These are phyloP conservation scores for Cheilosia variabilis DNA, from an alignment of 2,888 invertebrate species.

Conservation along the genomic window DNA sequence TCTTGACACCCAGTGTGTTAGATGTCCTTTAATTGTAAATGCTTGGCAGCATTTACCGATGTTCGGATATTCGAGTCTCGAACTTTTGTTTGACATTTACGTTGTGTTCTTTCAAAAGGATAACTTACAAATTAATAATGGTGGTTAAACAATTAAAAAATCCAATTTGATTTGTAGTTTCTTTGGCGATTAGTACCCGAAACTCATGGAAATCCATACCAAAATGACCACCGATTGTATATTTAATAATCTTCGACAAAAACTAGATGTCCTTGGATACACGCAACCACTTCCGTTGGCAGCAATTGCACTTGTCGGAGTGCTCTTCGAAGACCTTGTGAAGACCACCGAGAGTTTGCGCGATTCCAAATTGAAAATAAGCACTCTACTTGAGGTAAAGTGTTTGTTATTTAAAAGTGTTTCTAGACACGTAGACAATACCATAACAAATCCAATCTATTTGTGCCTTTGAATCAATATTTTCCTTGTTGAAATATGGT, in stretches of 20 bases:
- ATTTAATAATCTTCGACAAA: constrained; percentile 85
- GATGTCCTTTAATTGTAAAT: too few species aligned
- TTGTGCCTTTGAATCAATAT: constrained; percentile 59
- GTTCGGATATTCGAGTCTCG: constrained; percentile 6
- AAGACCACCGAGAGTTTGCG: constrained; percentile 94
- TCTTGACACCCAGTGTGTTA: too few species aligned
- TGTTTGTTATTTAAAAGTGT: constrained; percentile 20
- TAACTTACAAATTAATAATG: not conserved
- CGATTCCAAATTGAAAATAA: constrained; percentile 91
- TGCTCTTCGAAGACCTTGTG: constrained; percentile 91
- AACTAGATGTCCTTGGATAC: constrained; percentile 93
- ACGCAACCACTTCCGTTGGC: constrained; percentile 90
- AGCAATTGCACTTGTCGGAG: constrained; percentile 91
- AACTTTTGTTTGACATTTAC: constrained; percentile 6
- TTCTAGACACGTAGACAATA: constrained; percentile 20
- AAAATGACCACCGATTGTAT: constrained; percentile 79
- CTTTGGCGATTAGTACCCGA: not conserved
- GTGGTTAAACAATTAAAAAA: constrained; percentile 41
- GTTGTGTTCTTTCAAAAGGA: not conserved
- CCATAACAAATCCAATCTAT: constrained; percentile 65
- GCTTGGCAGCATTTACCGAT: constrained; percentile 6
- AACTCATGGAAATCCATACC: not conserved
- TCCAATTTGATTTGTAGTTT: constrained; percentile 12
- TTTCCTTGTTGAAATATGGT: constrained; percentile 76
- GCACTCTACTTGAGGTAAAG: constrained; percentile 87